Evolutionary conservation across 92 coral and sea anemone species (phyloP), one percentile per base, ranked within the genome.

Genomic region (Isaurus tuberculatus): DNA sequence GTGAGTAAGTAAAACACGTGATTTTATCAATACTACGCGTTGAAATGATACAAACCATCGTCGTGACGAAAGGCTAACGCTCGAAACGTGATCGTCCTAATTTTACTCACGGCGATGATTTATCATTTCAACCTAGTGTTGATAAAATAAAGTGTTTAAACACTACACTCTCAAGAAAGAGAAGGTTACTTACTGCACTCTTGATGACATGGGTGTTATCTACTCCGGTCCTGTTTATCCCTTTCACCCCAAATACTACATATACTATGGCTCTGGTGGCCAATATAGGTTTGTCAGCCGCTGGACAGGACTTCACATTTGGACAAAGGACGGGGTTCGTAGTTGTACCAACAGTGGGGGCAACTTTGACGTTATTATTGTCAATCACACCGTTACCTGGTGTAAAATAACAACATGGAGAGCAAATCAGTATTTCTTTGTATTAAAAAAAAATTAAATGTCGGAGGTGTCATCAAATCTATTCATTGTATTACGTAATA

Each of bases 191-290:
- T 70, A 88, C 91, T 79, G 27, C 64, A 17, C 65, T 37, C 36
- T 73, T 83, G 19, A 93, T 49, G 15, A 97, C 98, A 85, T 94
- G 97, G 33, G 87, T 84, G 7, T 93, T 46, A 29, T 79, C 89
- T 2, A 89, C 87, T 28, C 85, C 40, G 70, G 92, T 93, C 29
- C 94, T 89, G 79, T 95, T 94, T 29, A 95, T 91, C 11, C 85
- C 92, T 63, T 90, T 88, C 69, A 95, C 80, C 22, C 98, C 98
- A 91, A 95, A 87, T 16, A 95, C 92, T 53, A 95, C 86, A 58
- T 90, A 91, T 5, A 95, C 93, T 11, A 81, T 53, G 4, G 97
- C 94, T 3, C 83, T 78, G 32, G 90, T 29, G 28, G 84, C 96
- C 57, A 84, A 86, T 0, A 91, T 72, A 29, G 98, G 98, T 78